Evolutionary conservation across 37 sponge, comb jelly and placozoan genomes (phyloP).

Genomic region (Beroe ovata): DNA sequence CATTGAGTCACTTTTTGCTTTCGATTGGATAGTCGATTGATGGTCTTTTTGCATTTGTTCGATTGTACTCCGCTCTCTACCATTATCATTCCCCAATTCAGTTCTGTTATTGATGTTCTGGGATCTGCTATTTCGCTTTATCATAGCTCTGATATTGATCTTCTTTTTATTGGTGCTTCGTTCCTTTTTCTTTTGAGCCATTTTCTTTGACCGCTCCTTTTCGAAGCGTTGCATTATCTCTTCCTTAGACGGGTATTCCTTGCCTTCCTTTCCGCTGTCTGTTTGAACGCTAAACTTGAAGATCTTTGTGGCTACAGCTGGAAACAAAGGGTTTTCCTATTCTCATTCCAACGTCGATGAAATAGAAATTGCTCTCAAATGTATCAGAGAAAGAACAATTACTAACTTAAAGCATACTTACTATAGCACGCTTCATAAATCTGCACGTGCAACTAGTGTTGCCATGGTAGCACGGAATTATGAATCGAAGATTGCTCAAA

Average conservation of each 20-base stretch:
- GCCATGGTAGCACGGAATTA: neutral
- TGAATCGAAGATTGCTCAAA: no score
- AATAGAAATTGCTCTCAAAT: neutral
- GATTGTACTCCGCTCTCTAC: no score
- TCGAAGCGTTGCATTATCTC: neutral
- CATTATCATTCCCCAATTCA: no score
- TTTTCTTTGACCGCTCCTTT: neutral
- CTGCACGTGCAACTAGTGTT: constrained; percentile 8
- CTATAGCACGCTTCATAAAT: neutral
- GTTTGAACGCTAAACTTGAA: neutral
- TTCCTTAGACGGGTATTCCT: constrained; percentile 4
- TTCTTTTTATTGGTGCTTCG: no score
- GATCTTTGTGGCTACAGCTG: constrained; percentile 9
- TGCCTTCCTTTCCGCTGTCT: neutral
- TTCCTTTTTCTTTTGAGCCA: neutral
- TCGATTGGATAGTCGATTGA: no score
- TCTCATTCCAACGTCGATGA: neutral
- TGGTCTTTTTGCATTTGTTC: no score
- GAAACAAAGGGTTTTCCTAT: neutral
- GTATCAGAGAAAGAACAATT: neutral
- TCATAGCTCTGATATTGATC: no score
- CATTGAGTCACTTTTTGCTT: no score
- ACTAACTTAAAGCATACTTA: neutral
- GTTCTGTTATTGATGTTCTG: no score
- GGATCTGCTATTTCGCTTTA: no score